Evolutionary conservation across 2,797 vertebrate species (phyloP).

Genomic region (Cephalopachus bancanus): DNA sequence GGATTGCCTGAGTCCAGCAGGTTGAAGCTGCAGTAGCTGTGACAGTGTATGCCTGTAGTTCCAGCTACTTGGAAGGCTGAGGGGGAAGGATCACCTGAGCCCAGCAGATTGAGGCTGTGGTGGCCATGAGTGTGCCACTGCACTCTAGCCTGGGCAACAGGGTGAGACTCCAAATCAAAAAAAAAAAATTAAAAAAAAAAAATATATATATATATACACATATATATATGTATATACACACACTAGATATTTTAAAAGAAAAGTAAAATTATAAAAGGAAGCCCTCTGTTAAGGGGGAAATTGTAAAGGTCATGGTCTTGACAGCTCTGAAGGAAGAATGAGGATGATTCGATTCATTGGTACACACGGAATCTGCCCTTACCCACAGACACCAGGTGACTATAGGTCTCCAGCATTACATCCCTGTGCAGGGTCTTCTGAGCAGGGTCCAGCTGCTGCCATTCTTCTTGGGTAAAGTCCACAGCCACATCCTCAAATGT

Average conservation of each 20-base stretch:
- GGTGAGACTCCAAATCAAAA: too few relatives aligned
- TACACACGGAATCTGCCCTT: background rate
- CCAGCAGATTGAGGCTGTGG: too few relatives aligned
- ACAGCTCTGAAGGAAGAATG: background rate
- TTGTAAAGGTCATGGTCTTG: background rate
- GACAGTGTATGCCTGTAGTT: too few relatives aligned
- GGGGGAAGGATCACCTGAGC: too few relatives aligned
- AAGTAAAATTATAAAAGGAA: conserved; percentile 6
- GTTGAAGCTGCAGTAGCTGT: too few relatives aligned
- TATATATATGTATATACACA: too few relatives aligned
- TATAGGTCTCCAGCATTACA: conserved; percentile 31
- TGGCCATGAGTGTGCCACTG: too few relatives aligned
- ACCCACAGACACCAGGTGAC: conserved; percentile 21
- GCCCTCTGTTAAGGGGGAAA: background rate
- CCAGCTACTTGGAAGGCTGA: too few relatives aligned
- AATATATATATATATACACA: too few relatives aligned
- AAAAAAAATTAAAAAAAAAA: too few relatives aligned
- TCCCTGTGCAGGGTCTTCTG: conserved; percentile 36
- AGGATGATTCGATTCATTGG: background rate
- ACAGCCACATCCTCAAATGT: conserved; percentile 39
- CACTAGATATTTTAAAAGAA: conserved; percentile 45
- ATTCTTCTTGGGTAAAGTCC: conserved; percentile 33
- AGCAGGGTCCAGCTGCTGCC: background rate
- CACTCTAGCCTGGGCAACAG: too few relatives aligned
- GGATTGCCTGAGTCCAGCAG: too few relatives aligned